Base-by-base conservation (phyloP, 2,888 invertebrate species). In the Schrankia costaestrigalis region DNA sequence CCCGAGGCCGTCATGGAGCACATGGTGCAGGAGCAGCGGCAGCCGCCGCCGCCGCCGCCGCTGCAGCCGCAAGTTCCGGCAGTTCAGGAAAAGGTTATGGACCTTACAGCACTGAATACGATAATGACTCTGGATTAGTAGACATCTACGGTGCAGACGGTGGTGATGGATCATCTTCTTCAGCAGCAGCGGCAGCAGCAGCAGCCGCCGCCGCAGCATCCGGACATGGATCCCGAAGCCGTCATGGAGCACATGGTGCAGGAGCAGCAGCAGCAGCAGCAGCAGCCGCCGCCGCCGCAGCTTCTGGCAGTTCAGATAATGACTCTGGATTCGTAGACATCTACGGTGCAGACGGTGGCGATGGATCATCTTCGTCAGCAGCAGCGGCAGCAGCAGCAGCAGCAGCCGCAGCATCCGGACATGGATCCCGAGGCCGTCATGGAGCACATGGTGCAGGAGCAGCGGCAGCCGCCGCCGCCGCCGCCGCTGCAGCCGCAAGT, bases 81-180 rank as follows among this genome's bases (percentile, higher is more conserved):
- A 3, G 4, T 1, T 1, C n/a, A 14, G 26, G 12, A 3, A 2
- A 3, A 3, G 11, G 23, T 4, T 19, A 12, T 29, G 26, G 24
- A 3, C 15, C 26, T 7, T 21, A 12, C 1, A 18, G 15, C 5
- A 11, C n/a, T n/a, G 8, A 12, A 8, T 18, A 28, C 22, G 33
- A 10, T 5, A 41, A 27, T 32, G 28, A 21, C 29, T 31, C 19
- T 7, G 21, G 28, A 7, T 34, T 29, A 12, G 18, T 26, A 22
- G 23, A 28, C 14, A 29, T 21, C 10, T 11, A 2, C 3, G 4
- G 12, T 10, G 18, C 10, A 27, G 18, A 5, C 3, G 11, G 14
- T 6, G 17, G 23, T 8, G 4, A 12, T 9, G 12, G 22, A 10
- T 6, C 8, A 8, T 4, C 13, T 3, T 5, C 26, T 7, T 8